These are phyloP conservation scores for Dynastes maya DNA, from an alignment of 2,888 invertebrate genomes.

Conservation along the genomic window DNA sequence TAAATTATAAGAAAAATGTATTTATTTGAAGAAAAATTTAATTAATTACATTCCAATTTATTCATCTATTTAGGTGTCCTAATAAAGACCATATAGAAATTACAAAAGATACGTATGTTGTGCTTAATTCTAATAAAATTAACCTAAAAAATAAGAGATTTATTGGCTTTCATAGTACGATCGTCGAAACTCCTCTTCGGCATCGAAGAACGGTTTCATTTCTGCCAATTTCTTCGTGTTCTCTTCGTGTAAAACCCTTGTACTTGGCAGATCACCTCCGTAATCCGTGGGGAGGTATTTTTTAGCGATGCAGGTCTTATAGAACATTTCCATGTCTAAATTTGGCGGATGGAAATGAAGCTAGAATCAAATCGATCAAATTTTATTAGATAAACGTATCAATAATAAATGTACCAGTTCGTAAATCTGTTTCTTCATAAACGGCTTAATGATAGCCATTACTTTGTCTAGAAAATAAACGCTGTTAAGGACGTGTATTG, in stretches of 20 bases:
- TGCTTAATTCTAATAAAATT: too few species aligned
- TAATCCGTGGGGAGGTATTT: conserved; percentile 76
- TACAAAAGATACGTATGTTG: too few species aligned
- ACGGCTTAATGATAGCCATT: conserved; percentile 69
- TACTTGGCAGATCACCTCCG: conserved; percentile 74
- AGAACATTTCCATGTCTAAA: conserved; percentile 74
- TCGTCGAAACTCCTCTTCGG: conserved; percentile 60
- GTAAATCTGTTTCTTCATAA: conserved; percentile 70
- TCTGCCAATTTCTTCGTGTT: conserved; percentile 61
- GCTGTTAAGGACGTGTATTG: conserved; percentile 78
- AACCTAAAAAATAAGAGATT: too few species aligned
- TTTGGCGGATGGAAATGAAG: conserved; percentile 76
- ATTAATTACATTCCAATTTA: background rate
- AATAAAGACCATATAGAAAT: too few species aligned
- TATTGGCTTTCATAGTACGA: background rate
- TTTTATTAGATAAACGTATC: background rate
- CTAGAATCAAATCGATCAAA: conserved; percentile 70
- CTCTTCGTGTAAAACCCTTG: conserved; percentile 60
- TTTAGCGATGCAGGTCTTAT: conserved; percentile 73
- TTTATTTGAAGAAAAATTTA: too few species aligned
- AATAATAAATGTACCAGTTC: conserved; percentile 65
- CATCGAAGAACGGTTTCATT: conserved; percentile 60
- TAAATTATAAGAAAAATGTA: too few species aligned
- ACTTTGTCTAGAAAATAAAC: conserved; percentile 71
- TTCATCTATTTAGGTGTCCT: too few species aligned